Percentiles rank a stretch among this genome's conserved stretches.
Evolutionary conservation across 2,888 invertebrate genomes (phyloP).

Genomic region (Molorchus minor): DNA sequence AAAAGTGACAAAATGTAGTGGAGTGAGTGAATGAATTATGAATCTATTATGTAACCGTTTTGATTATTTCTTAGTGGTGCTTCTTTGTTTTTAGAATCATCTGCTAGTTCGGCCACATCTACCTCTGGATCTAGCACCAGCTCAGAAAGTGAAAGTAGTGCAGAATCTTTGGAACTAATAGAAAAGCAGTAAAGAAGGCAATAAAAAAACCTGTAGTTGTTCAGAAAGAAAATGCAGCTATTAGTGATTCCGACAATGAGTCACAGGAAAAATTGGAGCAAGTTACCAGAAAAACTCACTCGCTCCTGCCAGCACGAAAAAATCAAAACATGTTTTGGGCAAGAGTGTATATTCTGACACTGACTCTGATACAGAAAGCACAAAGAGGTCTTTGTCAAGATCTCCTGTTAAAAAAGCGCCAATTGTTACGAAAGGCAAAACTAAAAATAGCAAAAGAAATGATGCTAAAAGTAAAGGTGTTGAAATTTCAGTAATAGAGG

Average conservation of each 20-base stretch:
- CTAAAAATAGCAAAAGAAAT: conserved; percentile 61
- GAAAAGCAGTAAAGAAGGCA: conserved; percentile 50
- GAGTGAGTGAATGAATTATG: too few relatives aligned
- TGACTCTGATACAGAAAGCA: conserved; percentile 72
- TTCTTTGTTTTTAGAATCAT: conserved; percentile 51
- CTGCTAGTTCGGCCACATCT: conserved; percentile 61
- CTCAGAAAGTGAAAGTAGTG: conserved; percentile 55
- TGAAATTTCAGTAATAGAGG: conserved; percentile 63
- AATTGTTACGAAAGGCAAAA: conserved; percentile 62
- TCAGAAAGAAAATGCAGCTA: conserved; percentile 43
- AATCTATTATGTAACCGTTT: too few relatives aligned
- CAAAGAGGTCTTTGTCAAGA: conserved; percentile 66
- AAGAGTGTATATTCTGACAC: conserved; percentile 70
- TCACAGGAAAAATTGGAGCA: conserved; percentile 24
- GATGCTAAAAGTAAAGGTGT: conserved; percentile 54
- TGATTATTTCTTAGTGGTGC: too few relatives aligned
- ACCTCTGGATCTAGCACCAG: conserved; percentile 55
- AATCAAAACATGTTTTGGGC: conserved; percentile 70
- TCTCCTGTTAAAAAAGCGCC: conserved; percentile 73
- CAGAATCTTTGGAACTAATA: conserved; percentile 48
- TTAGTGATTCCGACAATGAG: conserved; percentile 58
- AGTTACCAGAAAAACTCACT: conserved; percentile 71
- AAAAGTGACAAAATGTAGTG: too few relatives aligned
- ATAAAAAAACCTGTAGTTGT: conserved; percentile 54
- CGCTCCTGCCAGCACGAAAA: conserved; percentile 73